Percentiles rank a stretch among this genome's conserved stretches.
phyloP scores from a whole-genome alignment of 1,140 invertebrate species.

The Dryas iulia region DNA sequence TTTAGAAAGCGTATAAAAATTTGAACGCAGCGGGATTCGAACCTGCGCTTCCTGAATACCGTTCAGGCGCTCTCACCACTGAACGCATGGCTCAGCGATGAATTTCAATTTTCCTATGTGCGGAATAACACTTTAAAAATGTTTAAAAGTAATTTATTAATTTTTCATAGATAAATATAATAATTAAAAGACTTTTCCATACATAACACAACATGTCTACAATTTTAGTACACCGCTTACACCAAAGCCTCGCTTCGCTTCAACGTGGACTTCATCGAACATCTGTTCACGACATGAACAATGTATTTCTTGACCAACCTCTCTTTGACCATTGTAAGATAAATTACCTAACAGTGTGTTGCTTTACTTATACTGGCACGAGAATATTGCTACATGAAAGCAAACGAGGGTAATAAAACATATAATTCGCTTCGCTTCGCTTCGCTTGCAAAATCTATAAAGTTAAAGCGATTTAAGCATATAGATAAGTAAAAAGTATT shows the following conservation, averaged over 20 bases:
- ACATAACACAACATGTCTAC: no score
- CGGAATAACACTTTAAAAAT: no score
- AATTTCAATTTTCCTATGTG: no score
- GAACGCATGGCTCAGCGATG: no score
- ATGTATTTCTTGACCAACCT: neutral
- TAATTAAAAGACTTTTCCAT: neutral
- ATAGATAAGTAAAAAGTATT: no score
- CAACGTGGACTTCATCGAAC: neutral
- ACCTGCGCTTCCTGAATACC: no score
- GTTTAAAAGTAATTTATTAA: no score
- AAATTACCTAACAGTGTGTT: slow-evolving; percentile 1
- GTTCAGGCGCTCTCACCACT: no score
- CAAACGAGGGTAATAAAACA: neutral
- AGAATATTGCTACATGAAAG: neutral
- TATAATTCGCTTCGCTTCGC: no score
- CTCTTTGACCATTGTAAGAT: neutral
- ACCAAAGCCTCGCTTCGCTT: neutral
- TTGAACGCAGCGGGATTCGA: no score
- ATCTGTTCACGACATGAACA: neutral
- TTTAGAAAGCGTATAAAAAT: no score
- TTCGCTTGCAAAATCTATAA: neutral
- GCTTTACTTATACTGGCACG: neutral
- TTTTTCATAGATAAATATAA: neutral
- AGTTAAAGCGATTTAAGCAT: no score
- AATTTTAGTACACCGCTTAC: neutral